Evolutionary conservation across 2,113 vertebrate genomes (phyloP).

Genomic region (Phocoena sinus): DNA sequence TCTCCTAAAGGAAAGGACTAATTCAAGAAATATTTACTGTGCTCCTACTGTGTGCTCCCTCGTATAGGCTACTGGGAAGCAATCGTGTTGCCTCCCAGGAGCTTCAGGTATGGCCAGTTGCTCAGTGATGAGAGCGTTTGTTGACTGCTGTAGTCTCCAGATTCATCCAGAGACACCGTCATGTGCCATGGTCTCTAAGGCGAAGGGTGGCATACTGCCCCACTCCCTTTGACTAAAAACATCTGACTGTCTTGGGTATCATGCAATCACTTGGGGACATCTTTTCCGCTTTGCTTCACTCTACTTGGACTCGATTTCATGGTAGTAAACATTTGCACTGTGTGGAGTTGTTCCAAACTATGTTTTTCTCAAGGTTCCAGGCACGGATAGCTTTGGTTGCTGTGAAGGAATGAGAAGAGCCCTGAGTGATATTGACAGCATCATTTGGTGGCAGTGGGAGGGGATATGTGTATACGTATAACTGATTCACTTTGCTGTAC

Average conservation of each 20-base stretch:
- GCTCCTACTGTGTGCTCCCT: background rate
- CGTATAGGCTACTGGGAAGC: background rate
- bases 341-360: background rate
- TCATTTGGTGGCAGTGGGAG: background rate
- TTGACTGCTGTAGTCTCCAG: background rate
- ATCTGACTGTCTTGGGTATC: background rate
- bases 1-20: background rate
- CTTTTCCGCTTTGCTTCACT: background rate
- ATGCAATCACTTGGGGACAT: background rate
- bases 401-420: background rate
- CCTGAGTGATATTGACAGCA: no score
- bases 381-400: background rate
- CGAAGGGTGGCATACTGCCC: background rate
- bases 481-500: background rate
- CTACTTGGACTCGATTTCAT: background rate
- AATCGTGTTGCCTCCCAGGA: background rate
- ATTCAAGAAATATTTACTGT: background rate
- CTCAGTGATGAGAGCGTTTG: background rate
- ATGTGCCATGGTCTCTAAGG: background rate
- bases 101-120: accelerated
- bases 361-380: background rate
- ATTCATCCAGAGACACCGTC: background rate
- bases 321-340: background rate
- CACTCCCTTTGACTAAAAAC: background rate
- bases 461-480: background rate